Conservation (phyloP, 2,888 invertebrate genomes). For the Cistogaster globosa region DNA sequence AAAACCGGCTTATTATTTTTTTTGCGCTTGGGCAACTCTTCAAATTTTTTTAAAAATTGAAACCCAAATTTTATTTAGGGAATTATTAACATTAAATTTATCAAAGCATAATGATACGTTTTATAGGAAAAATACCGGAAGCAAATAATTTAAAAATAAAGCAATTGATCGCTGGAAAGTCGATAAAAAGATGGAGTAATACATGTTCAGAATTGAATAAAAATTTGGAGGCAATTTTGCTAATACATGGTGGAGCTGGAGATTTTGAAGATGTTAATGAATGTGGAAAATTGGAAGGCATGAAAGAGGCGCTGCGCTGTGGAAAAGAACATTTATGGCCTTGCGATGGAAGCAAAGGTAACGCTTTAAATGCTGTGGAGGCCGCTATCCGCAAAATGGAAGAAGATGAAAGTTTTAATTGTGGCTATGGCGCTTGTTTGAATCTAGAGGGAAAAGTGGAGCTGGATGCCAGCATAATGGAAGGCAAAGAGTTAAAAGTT, state of each 20-base stretch:
- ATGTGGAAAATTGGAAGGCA: constrained; percentile 86
- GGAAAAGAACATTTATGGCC: constrained; percentile 69
- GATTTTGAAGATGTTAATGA: constrained; percentile 87
- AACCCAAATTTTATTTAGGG: too few species aligned
- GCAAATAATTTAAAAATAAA: background rate
- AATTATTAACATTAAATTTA: too few species aligned
- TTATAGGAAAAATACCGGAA: constrained; percentile 10
- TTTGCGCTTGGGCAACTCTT: too few species aligned
- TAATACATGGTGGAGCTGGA: constrained; percentile 93
- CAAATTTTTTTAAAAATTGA: too few species aligned
- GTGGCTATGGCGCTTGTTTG: constrained; percentile 91
- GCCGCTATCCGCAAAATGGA: constrained; percentile 90
- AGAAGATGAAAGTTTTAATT: constrained; percentile 90
- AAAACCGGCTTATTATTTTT: too few species aligned
- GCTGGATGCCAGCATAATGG: constrained; percentile 93
- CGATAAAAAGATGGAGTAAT: background rate
- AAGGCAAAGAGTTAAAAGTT: constrained; percentile 87
- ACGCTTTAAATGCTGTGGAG: constrained; percentile 87
- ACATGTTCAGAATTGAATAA: background rate
- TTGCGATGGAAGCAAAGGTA: constrained; percentile 83
- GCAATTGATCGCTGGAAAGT: constrained; percentile 5
- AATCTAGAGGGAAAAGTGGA: constrained; percentile 90
- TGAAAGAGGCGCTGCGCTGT: constrained; percentile 85
- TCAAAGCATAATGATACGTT: too few species aligned
- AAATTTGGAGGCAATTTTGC: constrained; percentile 84